Conservation (phyloP, 92 coral and sea anemone species). For the Epizoanthus illoricatus region DNA sequence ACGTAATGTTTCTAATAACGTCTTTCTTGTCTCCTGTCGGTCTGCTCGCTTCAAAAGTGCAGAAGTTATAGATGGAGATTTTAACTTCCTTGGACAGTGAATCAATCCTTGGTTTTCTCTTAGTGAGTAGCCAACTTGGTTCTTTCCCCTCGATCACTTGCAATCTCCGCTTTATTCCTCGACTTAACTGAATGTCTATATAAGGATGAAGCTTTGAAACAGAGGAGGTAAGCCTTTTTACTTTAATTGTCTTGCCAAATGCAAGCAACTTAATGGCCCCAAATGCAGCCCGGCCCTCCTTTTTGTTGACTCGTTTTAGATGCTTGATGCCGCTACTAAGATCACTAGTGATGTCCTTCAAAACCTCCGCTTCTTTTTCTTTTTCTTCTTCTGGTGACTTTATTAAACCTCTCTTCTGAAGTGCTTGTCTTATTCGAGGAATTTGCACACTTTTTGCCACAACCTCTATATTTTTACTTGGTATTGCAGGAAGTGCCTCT, state of each 20-base stretch:
- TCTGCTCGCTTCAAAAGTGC: conserved; percentile 43
- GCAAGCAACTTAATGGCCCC: conserved; percentile 53
- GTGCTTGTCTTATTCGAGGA: conserved; percentile 39
- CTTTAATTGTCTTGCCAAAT: conserved; percentile 49
- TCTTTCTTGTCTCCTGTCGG: conserved; percentile 50
- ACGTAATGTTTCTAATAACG: conserved; percentile 23
- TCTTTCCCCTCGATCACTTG: conserved; percentile 50
- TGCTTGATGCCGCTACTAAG: conserved; percentile 18
- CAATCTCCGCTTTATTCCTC: conserved; percentile 42
- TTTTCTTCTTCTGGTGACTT: conserved; percentile 55
- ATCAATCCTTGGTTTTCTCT: conserved; percentile 44
- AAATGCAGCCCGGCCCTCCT: conserved; percentile 5
- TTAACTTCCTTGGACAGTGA: conserved; percentile 36
- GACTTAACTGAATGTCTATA: conserved; percentile 41
- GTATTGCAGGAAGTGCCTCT: conserved; percentile 28
- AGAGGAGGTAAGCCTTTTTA: conserved; percentile 41
- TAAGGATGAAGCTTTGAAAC: conserved; percentile 49
- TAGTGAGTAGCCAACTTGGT: conserved; percentile 35
- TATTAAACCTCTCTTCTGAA: conserved; percentile 39
- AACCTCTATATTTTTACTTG: conserved; percentile 39
- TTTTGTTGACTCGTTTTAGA: conserved; percentile 37
- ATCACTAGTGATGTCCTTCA: background rate
- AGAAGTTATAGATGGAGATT: conserved; percentile 15
- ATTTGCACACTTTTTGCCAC: conserved; percentile 36
- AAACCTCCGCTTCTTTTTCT: conserved; percentile 31